phyloP scores from a whole-genome alignment of 1,140 invertebrate species.

The Lepidurus arcticus region DNA sequence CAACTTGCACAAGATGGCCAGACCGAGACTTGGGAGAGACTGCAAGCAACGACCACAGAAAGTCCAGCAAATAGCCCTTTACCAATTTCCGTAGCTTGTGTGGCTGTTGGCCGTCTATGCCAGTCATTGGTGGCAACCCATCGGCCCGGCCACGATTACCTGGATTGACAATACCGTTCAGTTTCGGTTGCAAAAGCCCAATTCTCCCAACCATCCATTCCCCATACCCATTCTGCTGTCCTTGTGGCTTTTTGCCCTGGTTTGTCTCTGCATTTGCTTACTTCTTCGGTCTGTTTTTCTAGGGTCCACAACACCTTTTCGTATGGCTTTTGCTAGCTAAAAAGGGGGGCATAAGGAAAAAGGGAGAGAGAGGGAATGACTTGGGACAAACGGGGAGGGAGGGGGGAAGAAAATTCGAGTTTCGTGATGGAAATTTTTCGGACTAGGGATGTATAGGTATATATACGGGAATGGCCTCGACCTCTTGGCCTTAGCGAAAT shows the following conservation, averaged over 20 bases:
- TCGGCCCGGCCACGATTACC: neutral
- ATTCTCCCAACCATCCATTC: neutral
- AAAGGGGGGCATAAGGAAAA: no score
- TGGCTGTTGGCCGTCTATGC: no score
- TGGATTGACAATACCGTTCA: constrained; percentile 2
- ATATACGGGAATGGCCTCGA: neutral
- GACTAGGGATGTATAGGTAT: neutral
- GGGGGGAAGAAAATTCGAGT: neutral
- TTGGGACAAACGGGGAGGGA: neutral
- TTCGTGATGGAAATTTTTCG: neutral
- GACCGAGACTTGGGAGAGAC: constrained; percentile 5
- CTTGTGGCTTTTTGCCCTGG: neutral
- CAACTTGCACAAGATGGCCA: neutral
- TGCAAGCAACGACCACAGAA: neutral
- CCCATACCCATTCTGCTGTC: neutral
- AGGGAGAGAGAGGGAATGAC: neutral
- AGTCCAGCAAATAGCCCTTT: constrained; percentile 12
- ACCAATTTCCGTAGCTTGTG: neutral
- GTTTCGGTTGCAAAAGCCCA: neutral
- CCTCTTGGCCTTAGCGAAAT: constrained; percentile 15
- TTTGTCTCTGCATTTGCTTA: neutral
- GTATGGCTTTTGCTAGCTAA: no score
- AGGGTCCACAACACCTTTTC: no score
- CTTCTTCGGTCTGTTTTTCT: no score
- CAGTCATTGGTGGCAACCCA: neutral